phyloP scores from a whole-genome alignment of 35 echinoderm and acorn worm genomes.

The Ophioderma brevispina region DNA sequence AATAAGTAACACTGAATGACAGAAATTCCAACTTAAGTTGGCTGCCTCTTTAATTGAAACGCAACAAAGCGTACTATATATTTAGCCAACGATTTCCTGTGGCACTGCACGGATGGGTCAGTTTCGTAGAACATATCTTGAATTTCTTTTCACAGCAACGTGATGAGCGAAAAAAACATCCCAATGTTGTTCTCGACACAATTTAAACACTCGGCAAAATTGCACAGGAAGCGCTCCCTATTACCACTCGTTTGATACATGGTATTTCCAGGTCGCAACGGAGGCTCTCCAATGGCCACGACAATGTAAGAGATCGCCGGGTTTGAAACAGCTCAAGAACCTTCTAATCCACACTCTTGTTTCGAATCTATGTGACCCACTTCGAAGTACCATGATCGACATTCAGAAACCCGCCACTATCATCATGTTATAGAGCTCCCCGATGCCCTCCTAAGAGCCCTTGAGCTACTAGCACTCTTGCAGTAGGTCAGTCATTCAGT shows the following conservation, averaged over 20 bases:
- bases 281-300: neutral
- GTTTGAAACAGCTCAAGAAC: neutral
- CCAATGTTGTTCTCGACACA: slow-evolving; percentile 7
- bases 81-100: too few species aligned
- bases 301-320: neutral
- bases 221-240: neutral
- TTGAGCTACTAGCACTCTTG: neutral
- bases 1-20: too few species aligned
- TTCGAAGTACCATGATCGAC: neutral
- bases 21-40: too few species aligned
- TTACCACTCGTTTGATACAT: slow-evolving; percentile 10
- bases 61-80: too few species aligned
- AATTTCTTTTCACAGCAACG: neutral
- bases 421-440: slow-evolving; percentile 7
- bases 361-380: neutral
- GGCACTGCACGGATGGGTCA: neutral
- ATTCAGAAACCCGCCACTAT: neutral
- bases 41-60: too few species aligned
- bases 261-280: neutral
- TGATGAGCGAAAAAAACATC: neutral
- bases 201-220: neutral
- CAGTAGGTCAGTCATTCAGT: neutral
- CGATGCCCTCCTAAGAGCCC: neutral
- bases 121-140: neutral
- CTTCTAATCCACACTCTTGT: neutral